A percentile compares a stretch with the other conserved stretches of the same genome.
Conservation (phyloP, 2,888 invertebrate genomes). For the Hanleya hanleyi region DNA sequence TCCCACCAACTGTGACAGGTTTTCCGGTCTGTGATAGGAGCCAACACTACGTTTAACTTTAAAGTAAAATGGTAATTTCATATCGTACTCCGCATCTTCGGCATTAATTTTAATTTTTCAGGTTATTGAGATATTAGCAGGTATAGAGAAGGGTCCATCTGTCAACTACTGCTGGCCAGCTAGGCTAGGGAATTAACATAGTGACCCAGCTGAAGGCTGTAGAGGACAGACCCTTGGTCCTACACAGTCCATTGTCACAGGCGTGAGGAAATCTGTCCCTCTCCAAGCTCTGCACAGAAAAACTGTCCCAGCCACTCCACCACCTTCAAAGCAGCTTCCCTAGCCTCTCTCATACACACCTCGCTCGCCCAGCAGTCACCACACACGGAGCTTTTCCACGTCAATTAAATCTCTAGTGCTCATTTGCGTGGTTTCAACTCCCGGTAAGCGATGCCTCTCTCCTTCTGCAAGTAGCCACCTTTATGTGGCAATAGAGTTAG, state of each 20-base stretch:
- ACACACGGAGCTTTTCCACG: not conserved
- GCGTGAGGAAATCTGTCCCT: not conserved
- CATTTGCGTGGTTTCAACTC: not conserved
- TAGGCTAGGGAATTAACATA: not conserved
- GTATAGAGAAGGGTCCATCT: not conserved
- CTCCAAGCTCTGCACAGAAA: not conserved
- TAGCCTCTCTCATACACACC: not conserved
- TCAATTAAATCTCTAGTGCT: not conserved
- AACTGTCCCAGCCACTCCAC: not conserved
- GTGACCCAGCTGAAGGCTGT: too few species aligned
- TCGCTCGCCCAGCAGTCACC: too few species aligned
- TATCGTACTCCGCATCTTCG: not conserved
- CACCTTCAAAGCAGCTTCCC: not conserved
- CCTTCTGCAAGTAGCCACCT: not conserved
- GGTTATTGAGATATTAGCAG: not conserved
- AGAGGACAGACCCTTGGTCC: too few species aligned
- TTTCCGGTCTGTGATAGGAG: not conserved
- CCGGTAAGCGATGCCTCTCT: not conserved
- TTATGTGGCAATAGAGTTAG: not conserved
- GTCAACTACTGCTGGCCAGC: not conserved
- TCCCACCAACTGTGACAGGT: not conserved
- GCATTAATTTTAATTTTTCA: slow-evolving; percentile 8
- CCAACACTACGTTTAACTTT: too few species aligned
- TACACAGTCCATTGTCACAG: not conserved
- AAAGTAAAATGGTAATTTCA: slow-evolving; percentile 8